Base-by-base conservation (phyloP, 1,140 invertebrate genomes). In the Cherax quadricarinatus region DNA sequence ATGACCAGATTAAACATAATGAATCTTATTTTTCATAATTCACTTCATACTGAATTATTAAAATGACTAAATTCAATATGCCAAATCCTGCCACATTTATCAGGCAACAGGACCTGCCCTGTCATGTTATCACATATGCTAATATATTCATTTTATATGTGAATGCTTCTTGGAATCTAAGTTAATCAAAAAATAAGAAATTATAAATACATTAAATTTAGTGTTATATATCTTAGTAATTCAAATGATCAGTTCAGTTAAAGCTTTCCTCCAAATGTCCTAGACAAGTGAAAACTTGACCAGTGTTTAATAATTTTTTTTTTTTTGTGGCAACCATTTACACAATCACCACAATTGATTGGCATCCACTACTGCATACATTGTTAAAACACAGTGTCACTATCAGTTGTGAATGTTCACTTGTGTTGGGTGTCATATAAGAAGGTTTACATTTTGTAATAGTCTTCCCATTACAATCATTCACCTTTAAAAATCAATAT, bases 111-210 rank as follows among this genome's bases (percentile, higher is more conserved):
- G 90, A 86, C 85, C 60, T 91, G 84, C 78, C 90, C 90, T 91
- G 90, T 91, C 78, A 91, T 91, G 79, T 48, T 91, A 91, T 91
- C 90, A 91, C 90, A 91, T 80, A 86, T 91, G 90, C 84, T 91
- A 91, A 84, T 53, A 81, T 66, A 81, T 70, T 91, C 49, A 81
- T 60, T 81, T 81, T 53, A 57, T 60, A 73, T 30, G 70, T 75
- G 85, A 86, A 86, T 86, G 70, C n/a, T 86, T 75, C 85, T n/a
- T 75, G 21, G 85, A 75, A 75, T 51, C 70, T 30, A 24, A 75
- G 70, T 75, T 75, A 30, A 24, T 83, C 12, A 83, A 16, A n/a
- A 87, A 78, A 87, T 53, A 10, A 41, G 10, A n/a, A 73, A 78
- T 51, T 48, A 24, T 66, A 66, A 87, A 51, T 70, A 73, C 18